Base-by-base conservation (phyloP, 2,797 vertebrate species). In the Enteromius afrohamiltoni region DNA sequence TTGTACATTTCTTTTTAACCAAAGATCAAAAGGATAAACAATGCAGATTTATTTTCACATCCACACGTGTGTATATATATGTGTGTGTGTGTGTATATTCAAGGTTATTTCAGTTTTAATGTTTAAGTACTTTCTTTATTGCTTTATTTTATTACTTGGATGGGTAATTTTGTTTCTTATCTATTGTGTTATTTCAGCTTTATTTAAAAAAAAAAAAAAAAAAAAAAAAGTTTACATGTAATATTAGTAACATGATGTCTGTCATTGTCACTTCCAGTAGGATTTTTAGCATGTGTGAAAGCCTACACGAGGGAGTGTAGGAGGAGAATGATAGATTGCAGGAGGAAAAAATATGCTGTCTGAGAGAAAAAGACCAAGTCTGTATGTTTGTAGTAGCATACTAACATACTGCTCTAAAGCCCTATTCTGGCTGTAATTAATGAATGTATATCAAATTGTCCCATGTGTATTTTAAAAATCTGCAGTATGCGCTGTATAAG, bases 251-350 rank as follows among this genome's bases (percentile, higher is more conserved):
- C 34, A 14, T 21, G n/a, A 31, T 78, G 10, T 47, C 42, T 31
- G 79, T 80, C 23, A 70, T 71, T 70, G 51, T 14, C 49, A 34
- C 47, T 74, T 45, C 21, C 70, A 26, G 70, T 29, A 19, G 31
- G 8, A 75, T 42, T 53, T 82, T 53, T 40, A n/a, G 34, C 80
- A 49, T 51, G 45, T 51, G 58, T 75, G 45, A 67, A 67, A 75
- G 60, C 80, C 80, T 58, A 80, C 60, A 65, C 58, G 70, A 58
- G n/a, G 51, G 45, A 55, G 31, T 37, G 80, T 76, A 82, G 80
- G 80, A 76, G 69, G 53, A 23, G 34, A 80, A 29, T 58, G 79
- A 11, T 45, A 31, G 58, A 51, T 37, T 74, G 42, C 42, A 21
- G 37, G 68, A 81, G 68, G 68, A 26, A 62, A 47, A 80, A 23